These are phyloP conservation scores for Pseudorhombus dupliciocellatus DNA, from an alignment of 2,113 vertebrate species.

Conservation along the genomic window DNA sequence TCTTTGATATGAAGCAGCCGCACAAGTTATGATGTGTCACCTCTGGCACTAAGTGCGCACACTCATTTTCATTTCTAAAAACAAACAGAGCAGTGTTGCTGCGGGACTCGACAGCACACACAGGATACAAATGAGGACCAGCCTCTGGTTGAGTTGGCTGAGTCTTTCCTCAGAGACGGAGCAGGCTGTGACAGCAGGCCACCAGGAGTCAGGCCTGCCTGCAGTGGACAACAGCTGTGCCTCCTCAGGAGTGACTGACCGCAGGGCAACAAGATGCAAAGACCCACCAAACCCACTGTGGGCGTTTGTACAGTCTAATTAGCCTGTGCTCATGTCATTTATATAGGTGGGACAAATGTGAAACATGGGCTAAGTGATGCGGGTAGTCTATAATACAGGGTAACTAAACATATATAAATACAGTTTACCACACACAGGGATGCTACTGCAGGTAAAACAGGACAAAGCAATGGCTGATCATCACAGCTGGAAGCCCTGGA, in stretches of 20 bases:
- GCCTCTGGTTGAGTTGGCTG: neutral
- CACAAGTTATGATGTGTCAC: neutral
- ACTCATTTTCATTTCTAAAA: constrained; percentile 16
- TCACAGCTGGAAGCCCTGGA: neutral
- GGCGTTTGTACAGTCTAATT: constrained; percentile 18
- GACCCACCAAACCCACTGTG: constrained; percentile 7
- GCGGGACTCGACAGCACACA: neutral
- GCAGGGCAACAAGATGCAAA: constrained; percentile 44
- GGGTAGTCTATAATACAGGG: neutral
- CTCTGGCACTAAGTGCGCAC: too few species aligned
- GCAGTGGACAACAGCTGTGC: constrained; percentile 16
- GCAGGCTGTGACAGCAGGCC: constrained; percentile 32
- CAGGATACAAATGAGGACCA: constrained; percentile 3
- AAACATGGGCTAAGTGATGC: neutral
- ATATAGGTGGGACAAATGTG: neutral
- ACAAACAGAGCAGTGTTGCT: neutral
- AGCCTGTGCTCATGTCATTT: constrained; percentile 4
- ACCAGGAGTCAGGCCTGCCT: constrained; percentile 18
- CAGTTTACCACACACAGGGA: neutral
- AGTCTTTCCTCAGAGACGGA: constrained; percentile 23
- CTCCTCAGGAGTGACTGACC: constrained; percentile 26
- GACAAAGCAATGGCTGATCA: neutral
- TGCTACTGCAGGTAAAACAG: neutral
- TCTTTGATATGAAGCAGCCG: neutral
- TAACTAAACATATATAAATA: neutral